phyloP scores from a whole-genome alignment of 1,140 invertebrate genomes.

The Anoplophora glabripennis region DNA sequence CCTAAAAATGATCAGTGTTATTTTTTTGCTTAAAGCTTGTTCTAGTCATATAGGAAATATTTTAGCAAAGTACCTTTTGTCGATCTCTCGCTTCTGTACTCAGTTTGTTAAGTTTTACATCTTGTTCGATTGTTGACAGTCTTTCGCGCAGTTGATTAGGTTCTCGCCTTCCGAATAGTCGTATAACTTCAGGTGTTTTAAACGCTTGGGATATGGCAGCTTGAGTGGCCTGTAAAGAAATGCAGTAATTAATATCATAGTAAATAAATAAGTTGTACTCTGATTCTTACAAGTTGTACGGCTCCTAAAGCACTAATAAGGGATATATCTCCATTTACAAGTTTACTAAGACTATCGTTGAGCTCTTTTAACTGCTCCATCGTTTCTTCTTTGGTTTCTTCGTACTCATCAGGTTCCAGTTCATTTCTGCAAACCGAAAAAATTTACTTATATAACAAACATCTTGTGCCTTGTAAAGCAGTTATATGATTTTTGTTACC shows the following conservation, averaged over 20 bases:
- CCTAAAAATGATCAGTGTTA: constrained; percentile 45
- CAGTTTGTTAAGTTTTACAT: constrained; percentile 55
- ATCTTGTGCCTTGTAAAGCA: no score
- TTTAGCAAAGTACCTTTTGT: constrained; percentile 42
- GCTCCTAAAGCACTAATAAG: constrained; percentile 57
- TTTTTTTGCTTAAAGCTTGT: not conserved
- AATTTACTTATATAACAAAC: no score
- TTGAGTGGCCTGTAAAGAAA: constrained; percentile 64
- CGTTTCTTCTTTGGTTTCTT: constrained; percentile 70
- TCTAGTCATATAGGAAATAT: no score
- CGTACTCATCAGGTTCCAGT: constrained; percentile 65
- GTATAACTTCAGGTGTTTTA: constrained; percentile 74
- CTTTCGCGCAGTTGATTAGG: constrained; percentile 65
- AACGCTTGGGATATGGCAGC: constrained; percentile 76
- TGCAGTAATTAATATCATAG: not conserved
- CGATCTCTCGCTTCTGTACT: constrained; percentile 45
- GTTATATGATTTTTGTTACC: no score
- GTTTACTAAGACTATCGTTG: constrained; percentile 64
- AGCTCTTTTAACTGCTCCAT: constrained; percentile 75
- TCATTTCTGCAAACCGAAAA: constrained; percentile 57
- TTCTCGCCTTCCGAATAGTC: constrained; percentile 73
- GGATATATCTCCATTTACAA: constrained; percentile 68
- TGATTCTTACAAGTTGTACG: constrained; percentile 42
- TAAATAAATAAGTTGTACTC: not conserved
- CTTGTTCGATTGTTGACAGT: constrained; percentile 56